A percentile compares a stretch with the other conserved stretches of the same genome.
These are phyloP conservation scores for Antedon mediterranea DNA, from an alignment of 53 echinoderm and acorn worm genomes.

Conservation along the genomic window DNA sequence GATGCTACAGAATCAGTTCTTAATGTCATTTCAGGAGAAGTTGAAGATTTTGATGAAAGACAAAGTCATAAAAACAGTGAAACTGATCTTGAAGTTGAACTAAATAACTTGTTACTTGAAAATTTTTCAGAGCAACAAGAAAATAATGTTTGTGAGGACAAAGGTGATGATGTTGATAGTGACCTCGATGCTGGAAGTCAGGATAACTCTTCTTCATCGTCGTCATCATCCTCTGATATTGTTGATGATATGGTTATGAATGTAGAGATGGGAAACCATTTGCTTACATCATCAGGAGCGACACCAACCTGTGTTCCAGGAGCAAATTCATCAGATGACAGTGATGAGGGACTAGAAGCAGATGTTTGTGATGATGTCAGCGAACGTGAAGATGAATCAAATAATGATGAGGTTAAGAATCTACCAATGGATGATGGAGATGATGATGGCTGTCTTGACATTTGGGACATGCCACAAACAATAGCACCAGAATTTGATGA, in stretches of 20 bases:
- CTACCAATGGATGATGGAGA: neutral
- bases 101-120: neutral
- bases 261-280: neutral
- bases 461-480: neutral
- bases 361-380: neutral
- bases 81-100: neutral
- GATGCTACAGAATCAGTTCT: neutral
- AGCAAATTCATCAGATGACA: neutral
- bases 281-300: neutral
- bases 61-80: neutral
- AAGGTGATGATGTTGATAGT: neutral
- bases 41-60: neutral
- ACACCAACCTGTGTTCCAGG: neutral
- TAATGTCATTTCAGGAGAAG: neutral
- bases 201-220: neutral
- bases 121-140: neutral
- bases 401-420: neutral
- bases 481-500: neutral
- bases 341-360: neutral
- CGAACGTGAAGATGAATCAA: neutral
- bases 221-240: neutral
- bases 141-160: neutral
- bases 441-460: neutral
- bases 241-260: neutral
- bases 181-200: neutral